Evolutionary conservation across 1,140 invertebrate species (phyloP), one percentile per base, ranked within the genome.

Genomic region (Capitella teleta): DNA sequence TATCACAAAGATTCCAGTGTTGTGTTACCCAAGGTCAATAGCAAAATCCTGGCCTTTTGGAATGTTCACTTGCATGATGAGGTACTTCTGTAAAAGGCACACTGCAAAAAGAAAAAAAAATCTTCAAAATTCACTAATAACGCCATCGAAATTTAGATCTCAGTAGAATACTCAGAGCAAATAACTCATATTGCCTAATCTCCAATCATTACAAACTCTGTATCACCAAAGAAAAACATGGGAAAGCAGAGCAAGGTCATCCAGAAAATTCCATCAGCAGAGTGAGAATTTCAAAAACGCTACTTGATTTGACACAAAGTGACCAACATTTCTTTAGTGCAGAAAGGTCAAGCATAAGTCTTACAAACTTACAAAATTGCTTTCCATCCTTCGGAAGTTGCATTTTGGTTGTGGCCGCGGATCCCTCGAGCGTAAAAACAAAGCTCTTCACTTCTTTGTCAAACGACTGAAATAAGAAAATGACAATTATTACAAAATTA

Each of bases 371-470:
- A 55, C 54, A 51, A 14, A 38, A 12, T 24, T 48, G 32, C 49
- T 60, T 64, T 10, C 51, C 45, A 51, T 68, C 67, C 49, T 66
- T 70, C 2, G 67, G 66, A 12, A 63, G 28, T 5, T 58, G 54
- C 36, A 70, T 58, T 46, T 67, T 68, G 5, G 64, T 67, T 2
- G 64, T 64, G 19, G 63, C 55, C 28, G 60, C 50, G 3, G 57
- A 48, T 12, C 67, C 67, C 41, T 70, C 66, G n/a, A 70, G 47
- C 30, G 42, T 51, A 30, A 61, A 66, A 10, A 70, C 51, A 59
- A 57, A 67, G n/a, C 66, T 59, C 48, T 68, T 68, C 4, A 68
- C 64, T 23, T 70, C 67, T 52, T 67, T 67, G 12, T 68, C 67
- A 60, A 61, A 70, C 23, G 58, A 49, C 66, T 66, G 30, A n/a